These are phyloP conservation scores for Liodrosophila aerea DNA, from an alignment of 2,888 invertebrate species.

Conservation along the genomic window DNA sequence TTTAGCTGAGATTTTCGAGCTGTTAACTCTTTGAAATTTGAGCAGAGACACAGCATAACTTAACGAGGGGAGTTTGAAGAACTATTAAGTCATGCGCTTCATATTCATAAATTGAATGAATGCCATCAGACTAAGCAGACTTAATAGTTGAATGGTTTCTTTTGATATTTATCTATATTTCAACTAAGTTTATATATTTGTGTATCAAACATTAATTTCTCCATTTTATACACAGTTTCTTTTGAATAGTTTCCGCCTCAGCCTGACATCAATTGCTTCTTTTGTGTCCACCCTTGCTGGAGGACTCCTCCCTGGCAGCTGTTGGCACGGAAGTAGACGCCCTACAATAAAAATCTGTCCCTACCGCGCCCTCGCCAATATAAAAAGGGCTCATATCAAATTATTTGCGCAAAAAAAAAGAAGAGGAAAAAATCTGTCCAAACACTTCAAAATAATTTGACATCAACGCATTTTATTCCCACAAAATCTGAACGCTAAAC, in stretches of 20 bases:
- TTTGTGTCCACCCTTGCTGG: slow-evolving; percentile 5
- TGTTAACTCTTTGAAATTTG: slow-evolving; percentile 71
- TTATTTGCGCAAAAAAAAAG: slow-evolving; percentile 49
- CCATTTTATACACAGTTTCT: neutral
- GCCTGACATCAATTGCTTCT: slow-evolving; percentile 2
- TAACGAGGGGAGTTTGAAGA: slow-evolving; percentile 36
- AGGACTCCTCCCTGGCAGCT: slow-evolving; percentile 46
- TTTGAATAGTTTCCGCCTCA: neutral
- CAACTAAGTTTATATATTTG: neutral
- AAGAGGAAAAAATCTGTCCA: slow-evolving; percentile 76
- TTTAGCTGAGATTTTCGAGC: slow-evolving; percentile 36
- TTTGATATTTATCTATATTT: neutral
- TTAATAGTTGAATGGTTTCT: no score
- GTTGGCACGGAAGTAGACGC: slow-evolving; percentile 71
- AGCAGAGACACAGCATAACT: slow-evolving; percentile 36
- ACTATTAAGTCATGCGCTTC: neutral
- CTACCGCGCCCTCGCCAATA: neutral
- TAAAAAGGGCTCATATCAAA: slow-evolving; percentile 61
- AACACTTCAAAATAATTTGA: slow-evolving; percentile 82
- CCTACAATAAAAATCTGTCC: slow-evolving; percentile 58
- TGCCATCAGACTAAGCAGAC: no score
- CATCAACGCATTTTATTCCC: slow-evolving; percentile 79
- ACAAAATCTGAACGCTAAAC: slow-evolving; percentile 58
- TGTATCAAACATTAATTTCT: neutral
- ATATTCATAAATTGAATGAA: no score